These are phyloP conservation scores for Gastrophryne carolinensis DNA, from an alignment of 2,797 vertebrate genomes.

Conservation along the genomic window DNA sequence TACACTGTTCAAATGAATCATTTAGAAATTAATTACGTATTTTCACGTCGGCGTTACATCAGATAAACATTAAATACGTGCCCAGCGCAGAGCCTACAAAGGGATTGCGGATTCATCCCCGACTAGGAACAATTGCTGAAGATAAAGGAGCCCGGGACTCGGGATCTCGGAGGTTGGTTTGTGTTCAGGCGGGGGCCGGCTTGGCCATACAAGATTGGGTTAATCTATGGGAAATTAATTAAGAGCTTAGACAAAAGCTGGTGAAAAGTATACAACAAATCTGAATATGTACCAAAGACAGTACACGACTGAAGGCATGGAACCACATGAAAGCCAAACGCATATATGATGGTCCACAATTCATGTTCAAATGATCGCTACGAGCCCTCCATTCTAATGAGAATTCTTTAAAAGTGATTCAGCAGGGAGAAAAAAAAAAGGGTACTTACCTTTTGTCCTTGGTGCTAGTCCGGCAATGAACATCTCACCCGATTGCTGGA, in stretches of 20 bases:
- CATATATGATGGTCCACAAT: no score
- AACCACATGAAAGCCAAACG: no score
- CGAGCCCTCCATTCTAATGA: no score
- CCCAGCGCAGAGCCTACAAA: constrained; percentile 46
- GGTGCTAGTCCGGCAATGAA: no score
- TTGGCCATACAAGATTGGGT: neutral
- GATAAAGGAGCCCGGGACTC: constrained; percentile 10
- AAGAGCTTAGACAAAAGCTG: neutral
- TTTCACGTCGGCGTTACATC: constrained; percentile 79
- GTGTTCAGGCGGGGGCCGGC: neutral
- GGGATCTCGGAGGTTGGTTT: neutral
- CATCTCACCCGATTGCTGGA: no score
- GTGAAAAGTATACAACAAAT: no score
- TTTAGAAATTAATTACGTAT: constrained; percentile 84
- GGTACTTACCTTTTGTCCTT: no score
- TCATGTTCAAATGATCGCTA: no score
- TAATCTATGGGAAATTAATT: neutral
- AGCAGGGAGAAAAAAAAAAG: no score
- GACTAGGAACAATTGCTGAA: constrained; percentile 17
- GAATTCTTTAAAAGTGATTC: no score
- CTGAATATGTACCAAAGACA: no score
- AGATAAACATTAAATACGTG: constrained; percentile 70
- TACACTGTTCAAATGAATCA: constrained; percentile 75
- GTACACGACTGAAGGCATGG: no score
- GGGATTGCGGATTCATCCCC: constrained; percentile 31